Base-by-base conservation (phyloP, 2,797 vertebrate genomes). In the Todus mexicanus region DNA sequence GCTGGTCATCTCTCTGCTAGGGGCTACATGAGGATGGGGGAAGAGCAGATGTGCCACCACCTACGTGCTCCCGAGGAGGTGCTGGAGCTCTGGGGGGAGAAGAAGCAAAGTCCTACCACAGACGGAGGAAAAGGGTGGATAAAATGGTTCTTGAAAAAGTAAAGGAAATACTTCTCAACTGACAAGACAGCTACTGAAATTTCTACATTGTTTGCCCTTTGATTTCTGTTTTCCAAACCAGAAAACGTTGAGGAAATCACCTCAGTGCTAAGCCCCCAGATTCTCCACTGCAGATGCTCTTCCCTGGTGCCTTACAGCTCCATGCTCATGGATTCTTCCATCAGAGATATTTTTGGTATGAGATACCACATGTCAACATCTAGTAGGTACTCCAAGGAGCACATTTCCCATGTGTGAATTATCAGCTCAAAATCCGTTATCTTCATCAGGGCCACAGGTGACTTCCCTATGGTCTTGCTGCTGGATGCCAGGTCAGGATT, bases 51-150 rank as follows among this genome's bases (percentile, higher is more conserved):
- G 14, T 38, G 54, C 15, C 54, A 54, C 38, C 5, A 4, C 12
- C 18, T 15, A 29, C 2, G 0, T 7, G 8, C 14, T 45, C 29
- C 26, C 19, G 6, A 2, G 48, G 23, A 70, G 8, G 20, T 15
- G 16, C n/a, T 40, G 42, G 40, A 40, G 35, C 50, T 38, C 60
- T 23, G 27, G 7, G 22, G 22, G 12, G 14, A 59, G 56, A 1
- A 2, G 29, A 2, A 43, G 64, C 7, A 2, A 92, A 63, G 19
- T 37, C 50, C 25, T 17, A 27, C 10, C 23, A 20, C 9, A 50
- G 40, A 61, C 4, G 4, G 22, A 6, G 10, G 10, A 51, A 68
- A 42, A 45, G 19, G 1, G 11, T 23, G 15, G 25, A 48, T 26
- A 84, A 76, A 84, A 80, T 6, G 6, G 10, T 84, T 40, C 29